Evolutionary conservation across 2,113 vertebrate species (phyloP), one percentile per base, ranked within the genome.

Genomic region (Megalops atlanticus): DNA sequence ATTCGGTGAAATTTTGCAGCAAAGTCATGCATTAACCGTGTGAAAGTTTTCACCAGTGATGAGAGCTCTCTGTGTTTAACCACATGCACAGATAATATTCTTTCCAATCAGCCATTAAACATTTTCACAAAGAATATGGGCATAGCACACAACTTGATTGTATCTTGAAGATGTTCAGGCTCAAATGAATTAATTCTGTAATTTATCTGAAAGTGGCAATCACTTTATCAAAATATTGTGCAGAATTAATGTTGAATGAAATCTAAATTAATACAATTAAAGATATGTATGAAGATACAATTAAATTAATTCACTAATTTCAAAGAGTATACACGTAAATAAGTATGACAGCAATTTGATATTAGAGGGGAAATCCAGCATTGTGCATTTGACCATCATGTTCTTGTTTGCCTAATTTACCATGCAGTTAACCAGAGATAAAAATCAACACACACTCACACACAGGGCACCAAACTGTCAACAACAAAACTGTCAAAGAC

Each of bases 371-470:
- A 64, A 64, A 64, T 79, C 16, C 78, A 87, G 83, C 77, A 54
- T 58, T 40, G 36, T 47, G 36, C 76, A 58, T 52, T 71, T 74
- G 40, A 81, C 82, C 31, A 78, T n/a, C 11, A n/a, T 64, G 54
- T 64, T 64, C 54, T 4, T 27, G n/a, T 45, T 45, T 45, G 27
- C 82, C 18, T 41, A 35, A 80, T 83, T 14, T 18, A 54, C 36
- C 71, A 87, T 84, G 77, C 73, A 54, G 73, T 54, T 45, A 54
- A 78, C 27, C 1, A 54, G 8, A 52, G 38, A 83, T 80, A 85
- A 74, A 38, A 71, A 71, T 16, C 31, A 86, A 82, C 52, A 86
- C 52, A 77, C 52, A 81, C 69, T 24, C 69, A 71, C 69, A 78
- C 68, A 88, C 80, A 84, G 52, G 72, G 80, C 80, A 76, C 41